A percentile compares a stretch with the other conserved stretches of the same genome.
Conservation (phyloP, 2,113 vertebrate genomes). For the Drymodes brunneopygia region DNA sequence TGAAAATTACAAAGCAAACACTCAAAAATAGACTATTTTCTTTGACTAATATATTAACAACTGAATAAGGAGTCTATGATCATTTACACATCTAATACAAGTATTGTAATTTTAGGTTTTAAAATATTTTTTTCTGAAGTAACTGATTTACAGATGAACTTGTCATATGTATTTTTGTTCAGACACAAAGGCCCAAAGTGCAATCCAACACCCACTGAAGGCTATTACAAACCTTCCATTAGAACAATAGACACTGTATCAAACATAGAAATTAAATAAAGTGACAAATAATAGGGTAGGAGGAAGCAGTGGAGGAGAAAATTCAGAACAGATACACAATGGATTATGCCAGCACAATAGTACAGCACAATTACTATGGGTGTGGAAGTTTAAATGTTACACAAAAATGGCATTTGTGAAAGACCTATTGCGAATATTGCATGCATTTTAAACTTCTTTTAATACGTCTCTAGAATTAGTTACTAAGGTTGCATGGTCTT, state of each 20-base stretch:
- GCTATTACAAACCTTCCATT: background rate
- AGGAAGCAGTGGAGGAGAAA: background rate
- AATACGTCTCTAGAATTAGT: background rate
- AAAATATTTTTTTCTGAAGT: background rate
- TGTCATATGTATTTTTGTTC: background rate
- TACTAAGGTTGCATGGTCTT: background rate
- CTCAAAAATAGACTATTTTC: background rate
- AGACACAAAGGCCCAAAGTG: background rate
- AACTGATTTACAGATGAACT: background rate
- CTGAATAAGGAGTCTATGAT: background rate
- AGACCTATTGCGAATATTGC: background rate
- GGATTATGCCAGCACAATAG: background rate
- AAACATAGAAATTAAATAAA: conserved; percentile 27
- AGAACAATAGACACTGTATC: background rate
- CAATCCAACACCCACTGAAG: background rate
- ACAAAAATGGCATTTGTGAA: background rate
- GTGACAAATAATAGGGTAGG: conserved; percentile 6
- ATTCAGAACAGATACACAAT: background rate
- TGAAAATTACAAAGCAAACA: background rate
- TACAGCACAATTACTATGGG: background rate
- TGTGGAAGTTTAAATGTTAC: background rate
- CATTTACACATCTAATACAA: background rate
- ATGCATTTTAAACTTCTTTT: background rate
- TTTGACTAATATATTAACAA: background rate
- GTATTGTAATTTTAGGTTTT: background rate